Evolutionary conservation across 1,140 invertebrate species (phyloP), one percentile per base, ranked within the genome.

Genomic region (Euura saliciscinereae): DNA sequence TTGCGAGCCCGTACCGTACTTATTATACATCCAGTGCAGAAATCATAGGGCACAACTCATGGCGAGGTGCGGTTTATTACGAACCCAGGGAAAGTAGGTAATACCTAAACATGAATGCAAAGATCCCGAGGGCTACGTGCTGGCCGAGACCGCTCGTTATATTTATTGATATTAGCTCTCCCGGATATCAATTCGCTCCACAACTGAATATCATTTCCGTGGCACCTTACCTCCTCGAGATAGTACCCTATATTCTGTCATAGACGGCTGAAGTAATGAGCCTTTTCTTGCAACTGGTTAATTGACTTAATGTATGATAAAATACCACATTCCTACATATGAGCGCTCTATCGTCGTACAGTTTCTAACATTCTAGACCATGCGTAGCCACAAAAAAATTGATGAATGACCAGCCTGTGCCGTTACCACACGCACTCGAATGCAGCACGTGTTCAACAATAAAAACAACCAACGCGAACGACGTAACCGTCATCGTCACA

Each of bases 221-320:
- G 28, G 28, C 28, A 28, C 28, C 28, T 28, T 28, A 28, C 28
- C 28, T 28, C 28, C 28, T 59, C 51, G 51, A 4, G 51, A n/a
- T 59, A 59, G 51, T 59, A 59, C 51, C 51, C 10, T 59, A 59
- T 59, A 28, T 59, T 59, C 13, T 59, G 51, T 59, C 10, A 59
- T 4, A 8, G 8, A 59, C 51, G 51, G 10, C 3, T n/a, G 10
- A n/a, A 59, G 13, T 59, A 59, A 59, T 59, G 51, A 59, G 51
- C 51, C 8, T 59, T 28, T n/a, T 59, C 3, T 59, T 59, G 5
- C 51, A n/a, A 59, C 51, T n/a, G 13, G 51, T 59, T 59, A 59
- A 59, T 59, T 59, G 51, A 59, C 51, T 59, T 59, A 59, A 59
- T 59, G 51, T 59, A 59, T n/a, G 51, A 59, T 59, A 59, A 59